Evolutionary conservation across 1,140 invertebrate genomes (phyloP), one percentile per base, ranked within the genome.

Genomic region (Ceratoteleas bidentatus): DNA sequence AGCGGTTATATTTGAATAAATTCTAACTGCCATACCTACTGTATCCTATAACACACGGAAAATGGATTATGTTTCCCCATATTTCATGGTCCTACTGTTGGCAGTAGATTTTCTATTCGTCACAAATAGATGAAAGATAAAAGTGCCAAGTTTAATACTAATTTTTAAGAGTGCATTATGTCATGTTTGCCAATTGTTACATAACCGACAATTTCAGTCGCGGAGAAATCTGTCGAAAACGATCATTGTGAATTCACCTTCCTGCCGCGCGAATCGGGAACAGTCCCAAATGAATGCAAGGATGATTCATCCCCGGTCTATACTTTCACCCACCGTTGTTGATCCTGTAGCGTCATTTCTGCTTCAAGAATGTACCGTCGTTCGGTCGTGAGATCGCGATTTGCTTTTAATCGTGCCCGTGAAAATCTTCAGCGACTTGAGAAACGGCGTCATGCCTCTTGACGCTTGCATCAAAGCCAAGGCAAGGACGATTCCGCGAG

Each of bases 381-480:
- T 53, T 64, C 49, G 0, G n/a, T 52, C 14, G 32, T 32, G 47
- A 47, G 36, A 62, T 5, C 9, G 50, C 61, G 64, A 83, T 60
- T 69, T 33, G 32, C 69, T 74, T 72, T 76, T 72, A 58, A 74
- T 70, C 52, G 45, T 75, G 80, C 52, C 74, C 81, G 56, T 83
- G 81, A 78, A 83, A 74, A 78, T 69, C 15, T 64, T 52, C 8
- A 79, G 34, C 38, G 72, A 77, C 60, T 83, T 78, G 76, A 79
- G 75, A 76, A 79, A 83, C 49, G 79, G 65, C 70, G 81, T 83
- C 72, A 83, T 75, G 75, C 81, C 79, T 66, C 81, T 83, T 83
- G 81, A 60, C 60, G 81, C 47, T 79, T 68, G 66, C 75, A 75
- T 83, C 75, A 83, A 78, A 83, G 81, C 74, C 81, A 83, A 79